phyloP scores from a whole-genome alignment of 2,888 invertebrate species.

The Ophraella communa region DNA sequence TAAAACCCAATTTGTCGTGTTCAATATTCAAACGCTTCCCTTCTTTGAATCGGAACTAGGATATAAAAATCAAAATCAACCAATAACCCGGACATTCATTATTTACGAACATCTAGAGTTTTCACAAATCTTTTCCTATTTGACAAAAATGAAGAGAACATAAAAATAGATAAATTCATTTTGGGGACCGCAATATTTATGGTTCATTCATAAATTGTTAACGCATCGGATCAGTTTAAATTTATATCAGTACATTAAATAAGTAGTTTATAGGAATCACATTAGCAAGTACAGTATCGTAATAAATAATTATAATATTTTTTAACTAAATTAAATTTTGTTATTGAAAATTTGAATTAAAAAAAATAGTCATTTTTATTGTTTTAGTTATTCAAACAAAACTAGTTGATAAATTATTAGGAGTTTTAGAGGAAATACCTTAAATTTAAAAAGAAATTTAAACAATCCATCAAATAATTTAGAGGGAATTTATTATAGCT shows the following conservation, averaged over 20 bases:
- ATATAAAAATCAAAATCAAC: conserved; percentile 1
- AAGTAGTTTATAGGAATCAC: not conserved
- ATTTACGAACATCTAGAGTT: not conserved
- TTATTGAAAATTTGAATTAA: too few species aligned
- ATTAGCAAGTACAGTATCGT: not conserved
- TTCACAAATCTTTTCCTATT: not conserved
- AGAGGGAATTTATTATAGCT: not conserved
- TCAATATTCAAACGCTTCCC: not conserved
- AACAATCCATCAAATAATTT: not conserved
- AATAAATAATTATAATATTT: too few species aligned
- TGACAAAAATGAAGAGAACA: not conserved
- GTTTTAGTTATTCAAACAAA: too few species aligned
- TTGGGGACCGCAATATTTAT: not conserved
- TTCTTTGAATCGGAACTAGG: not conserved
- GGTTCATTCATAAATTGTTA: not conserved
- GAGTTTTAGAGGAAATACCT: too few species aligned
- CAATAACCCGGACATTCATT: not conserved
- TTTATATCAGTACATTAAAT: not conserved
- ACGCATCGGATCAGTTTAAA: not conserved
- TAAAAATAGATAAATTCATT: not conserved
- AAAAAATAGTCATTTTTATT: too few species aligned
- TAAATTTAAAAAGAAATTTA: too few species aligned
- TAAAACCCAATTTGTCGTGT: not conserved
- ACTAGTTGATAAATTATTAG: too few species aligned
- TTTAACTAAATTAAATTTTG: too few species aligned